phyloP scores from a whole-genome alignment of 2,113 vertebrate species.

The Anser cygnoides region DNA sequence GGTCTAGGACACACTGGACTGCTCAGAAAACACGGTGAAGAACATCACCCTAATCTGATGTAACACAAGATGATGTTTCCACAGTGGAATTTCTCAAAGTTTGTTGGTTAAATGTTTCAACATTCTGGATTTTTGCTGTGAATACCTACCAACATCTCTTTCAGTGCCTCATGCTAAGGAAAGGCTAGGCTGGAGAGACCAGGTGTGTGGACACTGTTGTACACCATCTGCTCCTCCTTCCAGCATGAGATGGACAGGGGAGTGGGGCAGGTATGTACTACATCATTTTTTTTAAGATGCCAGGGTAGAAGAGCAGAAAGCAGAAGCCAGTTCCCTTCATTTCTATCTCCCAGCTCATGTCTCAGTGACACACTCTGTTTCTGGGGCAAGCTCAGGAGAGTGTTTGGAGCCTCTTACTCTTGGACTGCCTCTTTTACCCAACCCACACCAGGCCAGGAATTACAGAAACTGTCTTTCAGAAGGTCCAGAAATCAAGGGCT shows the following conservation, averaged over 20 bases:
- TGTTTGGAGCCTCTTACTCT: not conserved
- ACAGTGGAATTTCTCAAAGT: not conserved
- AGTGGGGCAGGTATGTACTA: too few species aligned
- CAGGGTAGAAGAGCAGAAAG: not conserved
- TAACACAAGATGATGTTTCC: not conserved
- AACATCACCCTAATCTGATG: fast-evolving
- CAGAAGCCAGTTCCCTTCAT: not conserved
- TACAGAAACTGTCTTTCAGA: not conserved
- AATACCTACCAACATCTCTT: not conserved
- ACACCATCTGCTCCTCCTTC: not conserved
- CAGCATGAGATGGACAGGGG: not conserved
- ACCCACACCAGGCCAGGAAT: not conserved
- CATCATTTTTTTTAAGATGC: not conserved
- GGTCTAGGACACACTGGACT: not conserved
- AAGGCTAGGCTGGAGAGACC: not conserved
- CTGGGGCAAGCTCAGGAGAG: not conserved
- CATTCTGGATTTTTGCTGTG: not conserved
- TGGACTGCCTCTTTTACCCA: not conserved
- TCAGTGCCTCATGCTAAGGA: not conserved
- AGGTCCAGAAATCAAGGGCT: not conserved
- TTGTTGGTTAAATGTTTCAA: not conserved
- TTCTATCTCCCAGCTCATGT: not conserved
- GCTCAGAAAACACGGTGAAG: not conserved
- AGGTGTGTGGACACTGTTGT: fast-evolving
- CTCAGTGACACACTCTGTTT: not conserved